Conservation (phyloP, 2,113 vertebrate species). For the Phyllopteryx taeniolatus region DNA sequence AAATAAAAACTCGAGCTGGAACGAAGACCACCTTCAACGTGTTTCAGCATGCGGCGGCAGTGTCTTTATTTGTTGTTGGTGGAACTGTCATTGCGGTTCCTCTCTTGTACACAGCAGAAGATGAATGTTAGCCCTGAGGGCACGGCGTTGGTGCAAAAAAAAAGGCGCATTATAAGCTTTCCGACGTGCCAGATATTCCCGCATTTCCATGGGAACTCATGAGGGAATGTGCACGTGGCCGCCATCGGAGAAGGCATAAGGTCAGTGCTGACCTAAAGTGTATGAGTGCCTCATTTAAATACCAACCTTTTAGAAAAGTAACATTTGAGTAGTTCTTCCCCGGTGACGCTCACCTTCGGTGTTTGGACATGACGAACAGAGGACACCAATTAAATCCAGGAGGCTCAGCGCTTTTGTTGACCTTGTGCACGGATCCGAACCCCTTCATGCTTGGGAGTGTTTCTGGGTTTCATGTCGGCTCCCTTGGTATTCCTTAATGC, state of each 20-base stretch:
- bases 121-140: conserved; percentile 1
- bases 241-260: conserved; percentile 43
- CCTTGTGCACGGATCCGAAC: background rate
- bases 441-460: background rate
- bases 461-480: background rate
- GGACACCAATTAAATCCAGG: conserved; percentile 1
- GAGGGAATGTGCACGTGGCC: conserved; percentile 24
- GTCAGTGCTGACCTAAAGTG: conserved; percentile 62
- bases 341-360: background rate
- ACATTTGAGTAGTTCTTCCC: conserved; percentile 14
- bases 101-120: conserved; percentile 7
- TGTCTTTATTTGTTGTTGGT: background rate
- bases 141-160: background rate
- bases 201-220: conserved; percentile 12
- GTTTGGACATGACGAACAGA: background rate
- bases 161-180: background rate
- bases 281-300: conserved; percentile 69
- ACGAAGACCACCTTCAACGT: background rate
- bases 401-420: background rate
- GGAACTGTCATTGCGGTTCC: background rate
- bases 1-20: background rate
- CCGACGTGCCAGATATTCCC: background rate
- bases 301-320: conserved; percentile 15
- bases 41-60: background rate
- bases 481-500: conserved; percentile 2